Base-by-base conservation (phyloP, 2,797 vertebrate species). In the Gobio occitaniae region DNA sequence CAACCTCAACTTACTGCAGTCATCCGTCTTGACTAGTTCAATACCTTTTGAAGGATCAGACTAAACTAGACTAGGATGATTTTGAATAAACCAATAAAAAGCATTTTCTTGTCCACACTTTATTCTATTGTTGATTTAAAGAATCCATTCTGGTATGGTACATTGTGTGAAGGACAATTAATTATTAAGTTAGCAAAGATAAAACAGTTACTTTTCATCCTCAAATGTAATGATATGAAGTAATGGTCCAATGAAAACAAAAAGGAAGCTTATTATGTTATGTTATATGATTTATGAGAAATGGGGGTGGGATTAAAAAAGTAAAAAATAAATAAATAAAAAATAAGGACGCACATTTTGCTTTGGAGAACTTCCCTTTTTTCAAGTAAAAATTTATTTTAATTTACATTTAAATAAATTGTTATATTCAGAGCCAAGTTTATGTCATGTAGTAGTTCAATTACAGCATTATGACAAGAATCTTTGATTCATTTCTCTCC, bases 1-100 rank as follows among this genome's bases (percentile, higher is more conserved):
- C 36, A 78, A 54, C 69, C 21, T 74, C 16, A 72, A 52, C 68
- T 41, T 47, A 44, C 66, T 80, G 76, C 68, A 50, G 15, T 41
- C 19, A 80, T 50, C 15, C 32, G 5, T 44, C 17, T 21, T 41
- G n/a, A 75, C 47, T 36, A 41, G 10, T 38, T 29, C n/a, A 32
- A 29, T 13, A 11, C 32, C 17, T 71, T 36, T 76, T 38, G 25
- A 76, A 9, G 19, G 21, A 44, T 78, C 75, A 5, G 36, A 78
- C 54, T 61, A 17, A 78, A 61, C 36, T 44, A 38, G 19, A 76
- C 36, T 17, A 44, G 36, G 17, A 12, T 36, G 17, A 59, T 61
- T 78, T 17, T 61, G 4, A 78, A 29, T 44, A 38, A 29, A 61
- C 21, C 54, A 25, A 44, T 76, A 5, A 44, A 59, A 77, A 59